Conservation (phyloP, 2,113 vertebrate species). For the Odontophorus gujanensis region DNA sequence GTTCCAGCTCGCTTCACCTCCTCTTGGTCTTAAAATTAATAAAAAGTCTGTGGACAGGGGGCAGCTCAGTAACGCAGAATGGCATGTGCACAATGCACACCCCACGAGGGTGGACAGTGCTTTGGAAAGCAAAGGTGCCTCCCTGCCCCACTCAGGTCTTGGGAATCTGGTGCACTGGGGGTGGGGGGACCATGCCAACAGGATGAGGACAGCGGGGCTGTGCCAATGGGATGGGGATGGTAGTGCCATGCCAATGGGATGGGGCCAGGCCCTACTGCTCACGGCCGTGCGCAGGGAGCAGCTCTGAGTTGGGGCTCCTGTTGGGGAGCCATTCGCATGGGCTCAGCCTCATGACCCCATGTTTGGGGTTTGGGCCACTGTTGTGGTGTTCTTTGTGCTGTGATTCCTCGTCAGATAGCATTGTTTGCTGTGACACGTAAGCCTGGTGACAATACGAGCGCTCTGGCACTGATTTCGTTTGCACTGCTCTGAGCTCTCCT, state of each 20-base stretch:
- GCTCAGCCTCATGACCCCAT: not conserved
- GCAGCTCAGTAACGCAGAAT: slow-evolving; percentile 40
- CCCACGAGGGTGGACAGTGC: not conserved
- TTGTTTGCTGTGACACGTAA: slow-evolving; percentile 68
- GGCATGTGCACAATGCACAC: not conserved
- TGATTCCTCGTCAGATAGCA: slow-evolving; percentile 59
- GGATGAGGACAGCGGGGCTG: not conserved
- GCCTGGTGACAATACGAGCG: slow-evolving; percentile 37
- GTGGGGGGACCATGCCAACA: not conserved
- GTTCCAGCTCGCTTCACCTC: slow-evolving; percentile 49
- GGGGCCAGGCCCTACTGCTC: rapidly evolving
- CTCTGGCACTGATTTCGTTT: slow-evolving; percentile 46
- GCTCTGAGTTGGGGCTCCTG: rapidly evolving
- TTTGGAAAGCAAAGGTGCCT: not conserved
- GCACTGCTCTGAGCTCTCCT: not conserved
- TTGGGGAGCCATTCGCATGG: not conserved
- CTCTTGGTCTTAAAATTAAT: slow-evolving; percentile 50
- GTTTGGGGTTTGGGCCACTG: slow-evolving; percentile 29
- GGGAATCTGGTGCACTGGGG: not conserved
- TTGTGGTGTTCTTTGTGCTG: slow-evolving; percentile 43
- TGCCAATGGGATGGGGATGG: not conserved
- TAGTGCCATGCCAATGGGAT: not conserved
- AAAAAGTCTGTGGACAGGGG: not conserved
- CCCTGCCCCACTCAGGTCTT: not conserved
- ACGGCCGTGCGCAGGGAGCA: rapidly evolving